phyloP scores from a whole-genome alignment of 2,797 vertebrate species.

The Babyrousa celebensis region DNA sequence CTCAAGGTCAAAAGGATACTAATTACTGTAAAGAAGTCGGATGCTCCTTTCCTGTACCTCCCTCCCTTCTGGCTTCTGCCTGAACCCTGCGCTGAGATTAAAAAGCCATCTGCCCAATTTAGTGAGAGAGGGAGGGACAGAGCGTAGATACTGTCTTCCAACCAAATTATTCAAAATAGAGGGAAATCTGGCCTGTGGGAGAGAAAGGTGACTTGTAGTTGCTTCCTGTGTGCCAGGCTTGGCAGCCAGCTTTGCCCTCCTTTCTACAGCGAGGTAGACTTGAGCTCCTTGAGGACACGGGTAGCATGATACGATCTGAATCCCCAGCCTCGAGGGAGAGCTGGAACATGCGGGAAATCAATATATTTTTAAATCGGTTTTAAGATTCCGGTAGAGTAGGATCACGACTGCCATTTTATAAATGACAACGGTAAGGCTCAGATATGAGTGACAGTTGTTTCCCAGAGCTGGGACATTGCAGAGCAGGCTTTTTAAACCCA shows the following conservation, averaged over 20 bases:
- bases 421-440: background rate
- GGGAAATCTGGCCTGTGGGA: background rate
- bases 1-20: constrained; percentile 76
- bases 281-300: constrained; percentile 17
- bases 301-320: constrained; percentile 2
- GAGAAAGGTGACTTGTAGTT: background rate
- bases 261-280: background rate
- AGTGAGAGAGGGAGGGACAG: background rate
- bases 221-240: background rate
- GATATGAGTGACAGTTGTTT: background rate
- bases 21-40: constrained; percentile 67
- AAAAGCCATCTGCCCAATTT: constrained; percentile 50
- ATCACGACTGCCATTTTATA: background rate
- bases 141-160: background rate
- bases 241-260: background rate
- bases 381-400: background rate
- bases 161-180: constrained; percentile 28
- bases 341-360: background rate
- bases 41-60: constrained; percentile 46
- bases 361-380: constrained; percentile 13
- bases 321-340: background rate
- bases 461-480: background rate
- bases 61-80: constrained; percentile 48
- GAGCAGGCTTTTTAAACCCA: background rate
- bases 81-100: constrained; percentile 45